Conservation (phyloP, 2,888 invertebrate genomes). For the Vandiemenella viatica region DNA sequence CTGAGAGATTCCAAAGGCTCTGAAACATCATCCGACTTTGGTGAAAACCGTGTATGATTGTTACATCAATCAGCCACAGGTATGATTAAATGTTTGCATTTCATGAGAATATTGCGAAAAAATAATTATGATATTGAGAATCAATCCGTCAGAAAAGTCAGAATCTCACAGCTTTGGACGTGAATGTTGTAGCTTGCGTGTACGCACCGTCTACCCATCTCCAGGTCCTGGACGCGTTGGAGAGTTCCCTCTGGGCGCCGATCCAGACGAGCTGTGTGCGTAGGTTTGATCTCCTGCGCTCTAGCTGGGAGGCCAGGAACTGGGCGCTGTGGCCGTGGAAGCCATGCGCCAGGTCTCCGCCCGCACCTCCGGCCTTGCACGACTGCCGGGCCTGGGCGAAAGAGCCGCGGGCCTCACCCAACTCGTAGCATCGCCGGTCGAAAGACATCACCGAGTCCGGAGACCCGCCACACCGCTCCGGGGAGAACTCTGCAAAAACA, state of each 20-base stretch:
- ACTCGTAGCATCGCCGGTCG: constrained; percentile 77
- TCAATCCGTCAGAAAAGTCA: too few species aligned
- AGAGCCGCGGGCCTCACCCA: constrained; percentile 62
- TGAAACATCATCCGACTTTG: too few species aligned
- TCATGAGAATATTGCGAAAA: too few species aligned
- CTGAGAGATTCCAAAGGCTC: too few species aligned
- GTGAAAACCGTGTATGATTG: too few species aligned
- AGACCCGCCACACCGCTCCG: constrained; percentile 60
- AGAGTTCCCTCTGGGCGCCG: constrained; percentile 77
- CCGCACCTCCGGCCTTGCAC: constrained; percentile 51
- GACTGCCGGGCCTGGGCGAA: constrained; percentile 66
- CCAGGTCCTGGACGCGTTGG: constrained; percentile 69
- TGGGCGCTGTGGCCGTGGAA: constrained; percentile 43
- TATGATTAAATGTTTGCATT: too few species aligned
- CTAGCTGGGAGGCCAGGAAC: constrained; percentile 62
- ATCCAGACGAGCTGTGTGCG: constrained; percentile 85
- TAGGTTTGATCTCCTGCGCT: constrained; percentile 58
- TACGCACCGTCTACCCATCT: constrained; percentile 74
- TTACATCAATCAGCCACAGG: too few species aligned
- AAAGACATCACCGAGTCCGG: constrained; percentile 69
- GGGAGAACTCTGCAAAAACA: constrained; percentile 55
- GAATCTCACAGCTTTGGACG: too few species aligned
- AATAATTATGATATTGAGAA: too few species aligned
- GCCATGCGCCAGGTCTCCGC: constrained; percentile 56
- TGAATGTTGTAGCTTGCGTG: too few species aligned